Percentiles rank a stretch among this genome's conserved stretches.
Conservation (phyloP, 1,140 invertebrate genomes). For the Dendroctonus ponderosae region DNA sequence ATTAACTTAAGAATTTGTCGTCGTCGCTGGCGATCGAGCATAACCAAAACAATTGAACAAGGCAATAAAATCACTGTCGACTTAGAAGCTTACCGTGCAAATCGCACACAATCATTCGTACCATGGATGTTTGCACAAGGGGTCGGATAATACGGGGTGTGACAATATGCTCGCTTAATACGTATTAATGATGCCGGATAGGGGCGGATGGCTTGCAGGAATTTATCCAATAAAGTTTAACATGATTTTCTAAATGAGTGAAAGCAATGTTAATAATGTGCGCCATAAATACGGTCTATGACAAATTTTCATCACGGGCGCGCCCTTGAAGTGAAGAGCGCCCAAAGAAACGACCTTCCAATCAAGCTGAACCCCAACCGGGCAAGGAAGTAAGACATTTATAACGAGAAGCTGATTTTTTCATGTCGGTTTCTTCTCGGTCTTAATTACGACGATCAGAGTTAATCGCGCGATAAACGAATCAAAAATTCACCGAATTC, state of each 20-base stretch:
- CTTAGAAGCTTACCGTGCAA: slow-evolving; percentile 1
- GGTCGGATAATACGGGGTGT: slow-evolving; percentile 14
- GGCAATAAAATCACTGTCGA: slow-evolving; percentile 21
- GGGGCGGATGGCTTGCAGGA: slow-evolving; percentile 24
- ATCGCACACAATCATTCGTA: not conserved
- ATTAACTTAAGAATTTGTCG: too few relatives aligned
- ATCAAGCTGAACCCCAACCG: too few relatives aligned
- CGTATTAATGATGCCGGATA: slow-evolving; percentile 37
- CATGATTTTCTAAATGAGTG: slow-evolving; percentile 28
- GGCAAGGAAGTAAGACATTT: slow-evolving; percentile 15
- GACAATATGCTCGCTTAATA: slow-evolving; percentile 36
- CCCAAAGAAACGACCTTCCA: too few relatives aligned
- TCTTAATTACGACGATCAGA: slow-evolving; percentile 6
- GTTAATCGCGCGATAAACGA: slow-evolving; percentile 18
- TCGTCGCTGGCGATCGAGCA: not conserved
- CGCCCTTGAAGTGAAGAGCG: too few relatives aligned
- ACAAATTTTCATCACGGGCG: too few relatives aligned
- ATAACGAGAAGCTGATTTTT: slow-evolving; percentile 11
- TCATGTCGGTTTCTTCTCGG: slow-evolving; percentile 2
- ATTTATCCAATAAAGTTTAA: slow-evolving; percentile 30
- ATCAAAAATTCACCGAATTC: slow-evolving; percentile 42
- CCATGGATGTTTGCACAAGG: slow-evolving; percentile 16
- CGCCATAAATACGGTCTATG: too few relatives aligned
- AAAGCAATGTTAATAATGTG: not conserved
- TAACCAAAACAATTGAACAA: slow-evolving; percentile 6